Percentiles rank a stretch among this genome's conserved stretches.
These are phyloP conservation scores for Lacanobia oleracea DNA, from an alignment of 2,888 invertebrate species.

Conservation along the genomic window DNA sequence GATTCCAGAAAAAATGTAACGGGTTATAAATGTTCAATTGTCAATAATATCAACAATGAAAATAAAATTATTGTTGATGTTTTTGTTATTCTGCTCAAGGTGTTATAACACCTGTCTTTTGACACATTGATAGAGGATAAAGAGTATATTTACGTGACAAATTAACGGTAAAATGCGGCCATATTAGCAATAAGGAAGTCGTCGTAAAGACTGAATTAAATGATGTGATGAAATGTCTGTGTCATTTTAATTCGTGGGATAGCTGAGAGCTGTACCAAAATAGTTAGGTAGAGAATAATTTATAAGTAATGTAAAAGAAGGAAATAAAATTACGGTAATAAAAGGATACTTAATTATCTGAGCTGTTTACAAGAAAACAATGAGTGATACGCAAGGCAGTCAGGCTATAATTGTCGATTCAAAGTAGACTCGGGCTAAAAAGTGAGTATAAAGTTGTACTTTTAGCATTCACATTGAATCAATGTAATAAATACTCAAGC, in stretches of 20 bases:
- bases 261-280: neutral
- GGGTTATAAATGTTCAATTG: slow-evolving; percentile 11
- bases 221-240: neutral
- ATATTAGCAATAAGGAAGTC: slow-evolving; percentile 17
- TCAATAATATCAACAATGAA: slow-evolving; percentile 9
- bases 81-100: slow-evolving; percentile 6
- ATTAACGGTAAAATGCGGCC: slow-evolving; percentile 15
- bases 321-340: neutral
- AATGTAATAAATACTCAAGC: no score
- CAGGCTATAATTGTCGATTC: no score
- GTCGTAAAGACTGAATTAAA: neutral
- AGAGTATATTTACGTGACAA: slow-evolving; percentile 8
- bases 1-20: slow-evolving; percentile 52
- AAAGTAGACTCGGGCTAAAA: no score
- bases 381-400: neutral
- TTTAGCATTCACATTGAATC: no score
- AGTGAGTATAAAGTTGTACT: no score
- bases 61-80: neutral
- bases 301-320: neutral
- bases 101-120: slow-evolving; percentile 23
- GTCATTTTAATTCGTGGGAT: neutral
- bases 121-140: slow-evolving; percentile 3
- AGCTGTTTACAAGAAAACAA: neutral
- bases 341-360: neutral
- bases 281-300: neutral